phyloP scores from a whole-genome alignment of 2,113 vertebrate species.

The Cephalopholis sonnerati region DNA sequence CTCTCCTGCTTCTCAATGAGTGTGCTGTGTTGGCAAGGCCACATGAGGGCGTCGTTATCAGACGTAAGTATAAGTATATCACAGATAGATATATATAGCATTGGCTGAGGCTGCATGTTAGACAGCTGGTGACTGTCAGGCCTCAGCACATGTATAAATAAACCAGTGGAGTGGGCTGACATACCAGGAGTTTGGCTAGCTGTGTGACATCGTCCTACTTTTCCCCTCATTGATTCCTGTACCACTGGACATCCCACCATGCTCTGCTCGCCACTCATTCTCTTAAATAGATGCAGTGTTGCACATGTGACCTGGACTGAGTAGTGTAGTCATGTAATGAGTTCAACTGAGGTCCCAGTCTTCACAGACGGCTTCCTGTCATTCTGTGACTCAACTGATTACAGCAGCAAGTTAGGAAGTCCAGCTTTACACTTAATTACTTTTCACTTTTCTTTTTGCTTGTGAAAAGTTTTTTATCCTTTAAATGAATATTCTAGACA shows the following conservation, averaged over 20 bases:
- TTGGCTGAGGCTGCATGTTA: constrained; percentile 27
- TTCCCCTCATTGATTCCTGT: constrained; percentile 51
- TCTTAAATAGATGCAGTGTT: constrained; percentile 5
- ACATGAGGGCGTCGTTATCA: neutral
- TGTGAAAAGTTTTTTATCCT: too few species aligned
- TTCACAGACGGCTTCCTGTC: neutral
- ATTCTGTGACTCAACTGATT: neutral
- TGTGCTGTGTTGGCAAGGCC: neutral
- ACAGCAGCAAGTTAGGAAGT: neutral
- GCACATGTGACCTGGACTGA: constrained; percentile 19
- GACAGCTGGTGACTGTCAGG: constrained; percentile 54
- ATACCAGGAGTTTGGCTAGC: constrained; percentile 6
- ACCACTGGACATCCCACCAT: constrained; percentile 21
- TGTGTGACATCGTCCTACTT: constrained; percentile 30
- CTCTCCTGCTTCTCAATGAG: neutral
- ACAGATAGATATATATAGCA: constrained; percentile 5
- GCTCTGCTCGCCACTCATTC: constrained; percentile 26
- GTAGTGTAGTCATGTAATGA: neutral
- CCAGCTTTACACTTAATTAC: neutral
- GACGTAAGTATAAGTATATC: neutral
- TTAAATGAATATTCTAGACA: too few species aligned
- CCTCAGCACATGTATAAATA: constrained; percentile 72
- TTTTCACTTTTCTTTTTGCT: neutral
- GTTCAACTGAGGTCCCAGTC: constrained; percentile 10
- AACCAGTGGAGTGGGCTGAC: constrained; percentile 17